Evolutionary conservation across 2,113 vertebrate species (phyloP).

Genomic region (Oreotrochilus melanogaster): DNA sequence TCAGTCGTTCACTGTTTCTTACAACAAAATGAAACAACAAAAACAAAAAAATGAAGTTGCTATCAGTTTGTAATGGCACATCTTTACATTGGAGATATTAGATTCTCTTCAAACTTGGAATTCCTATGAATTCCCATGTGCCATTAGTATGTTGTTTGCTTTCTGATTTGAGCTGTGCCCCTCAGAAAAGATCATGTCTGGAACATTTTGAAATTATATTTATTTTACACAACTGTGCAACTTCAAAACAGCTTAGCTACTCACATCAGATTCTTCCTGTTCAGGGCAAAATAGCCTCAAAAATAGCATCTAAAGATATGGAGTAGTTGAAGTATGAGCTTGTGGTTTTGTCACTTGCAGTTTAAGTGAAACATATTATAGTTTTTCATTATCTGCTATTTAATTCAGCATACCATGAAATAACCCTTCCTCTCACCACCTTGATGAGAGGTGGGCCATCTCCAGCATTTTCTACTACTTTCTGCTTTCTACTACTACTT

Average conservation of each 20-base stretch:
- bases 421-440: not conserved
- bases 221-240: slow-evolving; percentile 18
- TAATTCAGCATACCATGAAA: not conserved
- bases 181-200: slow-evolving; percentile 25
- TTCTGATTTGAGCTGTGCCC: not conserved
- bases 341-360: not conserved
- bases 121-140: not conserved
- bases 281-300: not conserved
- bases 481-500: too few species aligned
- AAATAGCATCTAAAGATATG: not conserved
- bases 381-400: slow-evolving; percentile 1
- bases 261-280: not conserved
- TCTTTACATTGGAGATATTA: not conserved
- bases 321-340: not conserved
- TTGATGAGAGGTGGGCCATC: rapidly evolving
- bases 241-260: not conserved
- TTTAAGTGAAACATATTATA: not conserved
- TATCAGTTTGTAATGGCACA: not conserved
- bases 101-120: not conserved
- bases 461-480: not conserved
- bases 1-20: not conserved
- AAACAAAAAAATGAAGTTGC: not conserved
- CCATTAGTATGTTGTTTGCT: not conserved
- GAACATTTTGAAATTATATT: slow-evolving; percentile 28
- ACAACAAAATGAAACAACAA: not conserved